Evolutionary conservation across 2,113 vertebrate species (phyloP).

Genomic region (Notiomystis cincta): DNA sequence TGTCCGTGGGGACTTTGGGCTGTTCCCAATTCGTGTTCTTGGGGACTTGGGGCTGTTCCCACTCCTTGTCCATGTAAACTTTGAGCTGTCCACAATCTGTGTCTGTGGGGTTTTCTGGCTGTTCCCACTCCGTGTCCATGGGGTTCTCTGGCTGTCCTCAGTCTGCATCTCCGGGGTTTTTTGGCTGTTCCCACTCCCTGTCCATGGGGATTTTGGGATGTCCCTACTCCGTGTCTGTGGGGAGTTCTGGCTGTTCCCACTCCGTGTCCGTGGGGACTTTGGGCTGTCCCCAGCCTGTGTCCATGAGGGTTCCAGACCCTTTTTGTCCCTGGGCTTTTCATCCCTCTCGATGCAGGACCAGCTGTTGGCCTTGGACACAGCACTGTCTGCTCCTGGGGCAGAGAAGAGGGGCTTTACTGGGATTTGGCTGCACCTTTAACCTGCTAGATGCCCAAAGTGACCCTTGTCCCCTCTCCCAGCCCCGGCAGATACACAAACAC

Average conservation of each 20-base stretch:
- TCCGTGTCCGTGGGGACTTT: rapidly evolving
- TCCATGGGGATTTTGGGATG: rapidly evolving
- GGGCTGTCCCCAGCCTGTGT: not conserved
- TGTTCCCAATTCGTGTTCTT: not conserved
- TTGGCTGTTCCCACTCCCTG: rapidly evolving
- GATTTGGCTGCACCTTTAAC: not conserved
- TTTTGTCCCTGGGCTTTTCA: not conserved
- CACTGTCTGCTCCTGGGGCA: not conserved
- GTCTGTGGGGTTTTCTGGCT: not conserved
- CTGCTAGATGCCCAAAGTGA: not conserved
- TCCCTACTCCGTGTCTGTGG: rapidly evolving
- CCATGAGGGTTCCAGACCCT: not conserved
- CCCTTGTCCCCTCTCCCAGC: not conserved
- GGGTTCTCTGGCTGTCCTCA: not conserved
- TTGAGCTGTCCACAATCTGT: not conserved
- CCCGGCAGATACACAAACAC: not conserved
- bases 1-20: rapidly evolving
- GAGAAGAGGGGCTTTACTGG: not conserved
- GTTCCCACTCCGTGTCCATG: not conserved
- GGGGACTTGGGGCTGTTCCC: not conserved
- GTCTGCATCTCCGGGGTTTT: too few relatives aligned
- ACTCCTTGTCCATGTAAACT: rapidly evolving
- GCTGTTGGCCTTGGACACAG: rapidly evolving
- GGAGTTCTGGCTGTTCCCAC: rapidly evolving
- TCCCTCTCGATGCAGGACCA: not conserved